Conservation (phyloP, 2,113 vertebrate species). For the Anolis carolinensis region DNA sequence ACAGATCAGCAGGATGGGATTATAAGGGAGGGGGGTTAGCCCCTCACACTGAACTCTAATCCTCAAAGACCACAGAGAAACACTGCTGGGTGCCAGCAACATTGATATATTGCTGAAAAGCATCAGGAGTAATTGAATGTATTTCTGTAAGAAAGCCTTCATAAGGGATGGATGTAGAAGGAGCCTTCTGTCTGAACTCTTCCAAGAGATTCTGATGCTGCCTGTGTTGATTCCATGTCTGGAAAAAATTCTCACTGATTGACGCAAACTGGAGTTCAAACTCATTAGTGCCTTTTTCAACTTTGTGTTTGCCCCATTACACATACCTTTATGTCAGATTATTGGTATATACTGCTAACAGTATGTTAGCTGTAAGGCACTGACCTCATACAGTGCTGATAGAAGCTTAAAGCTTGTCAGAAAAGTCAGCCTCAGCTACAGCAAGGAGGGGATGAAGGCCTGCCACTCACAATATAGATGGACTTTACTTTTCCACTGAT, state of each 20-base stretch:
- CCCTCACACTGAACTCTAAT: too few species aligned
- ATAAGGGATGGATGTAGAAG: background rate
- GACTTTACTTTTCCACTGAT: conserved; percentile 13
- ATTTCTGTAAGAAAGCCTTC: background rate
- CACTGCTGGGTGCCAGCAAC: background rate
- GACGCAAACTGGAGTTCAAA: conserved; percentile 14
- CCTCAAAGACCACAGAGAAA: too few species aligned
- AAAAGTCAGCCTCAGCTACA: background rate
- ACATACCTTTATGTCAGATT: conserved; percentile 14
- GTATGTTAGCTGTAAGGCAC: conserved; percentile 24
- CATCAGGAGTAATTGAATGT: background rate
- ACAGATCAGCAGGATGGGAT: too few species aligned
- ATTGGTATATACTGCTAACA: conserved; percentile 9
- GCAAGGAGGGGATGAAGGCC: conserved; percentile 17
- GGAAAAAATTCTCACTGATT: conserved; percentile 4
- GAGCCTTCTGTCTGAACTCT: conserved; percentile 25
- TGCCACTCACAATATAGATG: background rate
- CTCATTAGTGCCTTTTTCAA: conserved; percentile 8
- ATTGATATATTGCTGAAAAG: background rate
- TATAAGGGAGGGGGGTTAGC: too few species aligned
- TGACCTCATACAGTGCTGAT: background rate
- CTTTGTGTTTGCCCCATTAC: background rate
- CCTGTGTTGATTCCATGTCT: background rate
- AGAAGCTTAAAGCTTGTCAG: conserved; percentile 24
- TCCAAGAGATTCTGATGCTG: background rate